Conservation (phyloP, 2,113 vertebrate species). For the Orthonyx spaldingii region DNA sequence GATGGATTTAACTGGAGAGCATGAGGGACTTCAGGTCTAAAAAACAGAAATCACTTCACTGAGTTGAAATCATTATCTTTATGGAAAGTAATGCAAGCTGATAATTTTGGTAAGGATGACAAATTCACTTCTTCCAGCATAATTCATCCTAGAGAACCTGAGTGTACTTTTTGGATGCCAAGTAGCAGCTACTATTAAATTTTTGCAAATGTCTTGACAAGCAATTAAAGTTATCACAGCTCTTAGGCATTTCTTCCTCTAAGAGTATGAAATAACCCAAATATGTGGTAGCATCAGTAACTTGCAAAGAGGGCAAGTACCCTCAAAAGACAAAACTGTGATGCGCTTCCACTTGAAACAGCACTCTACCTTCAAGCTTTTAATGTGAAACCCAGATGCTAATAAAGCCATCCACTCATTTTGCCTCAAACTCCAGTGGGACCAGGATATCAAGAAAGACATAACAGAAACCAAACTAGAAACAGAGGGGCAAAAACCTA, state of each 20-base stretch:
- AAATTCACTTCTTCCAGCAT: neutral
- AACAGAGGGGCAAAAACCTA: neutral
- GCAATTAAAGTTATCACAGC: constrained; percentile 12
- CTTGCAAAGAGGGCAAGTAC: neutral
- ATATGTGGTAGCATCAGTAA: neutral
- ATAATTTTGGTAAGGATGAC: constrained; percentile 14
- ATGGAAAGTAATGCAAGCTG: neutral
- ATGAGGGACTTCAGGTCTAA: neutral
- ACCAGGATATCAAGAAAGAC: neutral
- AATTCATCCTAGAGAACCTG: neutral
- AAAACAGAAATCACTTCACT: neutral
- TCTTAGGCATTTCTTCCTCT: neutral
- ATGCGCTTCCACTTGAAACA: neutral
- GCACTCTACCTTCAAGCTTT: neutral
- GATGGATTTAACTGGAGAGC: neutral
- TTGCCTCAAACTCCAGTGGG: neutral
- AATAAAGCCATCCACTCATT: neutral
- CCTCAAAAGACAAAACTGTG: neutral
- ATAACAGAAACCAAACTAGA: neutral
- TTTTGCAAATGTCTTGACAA: constrained; percentile 10
- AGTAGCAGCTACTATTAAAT: neutral
- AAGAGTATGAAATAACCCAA: neutral
- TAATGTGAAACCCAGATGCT: neutral
- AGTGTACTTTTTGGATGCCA: neutral
- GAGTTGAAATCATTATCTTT: neutral